Evolutionary conservation across 2,113 vertebrate genomes (phyloP), one percentile per base, ranked within the genome.

Genomic region (Toxostoma redivivum): DNA sequence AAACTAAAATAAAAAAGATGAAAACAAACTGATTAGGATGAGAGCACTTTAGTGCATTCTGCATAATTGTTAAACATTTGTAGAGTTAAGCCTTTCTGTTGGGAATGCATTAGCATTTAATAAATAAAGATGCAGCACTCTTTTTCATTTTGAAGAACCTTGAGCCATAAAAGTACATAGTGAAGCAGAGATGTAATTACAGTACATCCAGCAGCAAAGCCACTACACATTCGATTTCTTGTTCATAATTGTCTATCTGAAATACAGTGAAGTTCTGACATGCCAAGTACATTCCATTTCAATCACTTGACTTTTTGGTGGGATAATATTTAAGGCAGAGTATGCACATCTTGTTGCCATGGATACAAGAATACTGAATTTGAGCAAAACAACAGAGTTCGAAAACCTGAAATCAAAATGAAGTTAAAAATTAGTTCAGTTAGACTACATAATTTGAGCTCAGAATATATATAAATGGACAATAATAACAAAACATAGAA

Each of bases 21-120:
- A 93, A 94, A 96, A 86, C 67, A 93, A 95, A 90, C 64, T 53
- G 35, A 88, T 94, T 94, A 81, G 80, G 18, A 62, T 74, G 56
- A 92, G 79, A 95, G 67, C 67, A 78, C 82, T 95, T 94, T 42
- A 86, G 16, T 56, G 16, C 15, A 66, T 96, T 93, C 87, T 88
- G 47, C 28, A 64, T 93, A 90, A 90, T 92, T 92, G 33, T 74
- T 90, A 71, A 90, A 78, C 33, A 74, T 91, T 90, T 81, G 42
- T 77, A 83, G 31, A 88, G 35, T 70, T 88, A 72, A 82, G 15
- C 71, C 25, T 86, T 77, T 71, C 79, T 86, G 30, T 81, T 90
- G 85, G 44, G 64, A 89, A 92, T 64, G 56, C 38, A 94, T 95
- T 81, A 94, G 23, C 85, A 88, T 94, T 96, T 92, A 94, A 94